These are phyloP conservation scores for Otus sunia DNA, from an alignment of 2,113 vertebrate genomes.

Conservation along the genomic window DNA sequence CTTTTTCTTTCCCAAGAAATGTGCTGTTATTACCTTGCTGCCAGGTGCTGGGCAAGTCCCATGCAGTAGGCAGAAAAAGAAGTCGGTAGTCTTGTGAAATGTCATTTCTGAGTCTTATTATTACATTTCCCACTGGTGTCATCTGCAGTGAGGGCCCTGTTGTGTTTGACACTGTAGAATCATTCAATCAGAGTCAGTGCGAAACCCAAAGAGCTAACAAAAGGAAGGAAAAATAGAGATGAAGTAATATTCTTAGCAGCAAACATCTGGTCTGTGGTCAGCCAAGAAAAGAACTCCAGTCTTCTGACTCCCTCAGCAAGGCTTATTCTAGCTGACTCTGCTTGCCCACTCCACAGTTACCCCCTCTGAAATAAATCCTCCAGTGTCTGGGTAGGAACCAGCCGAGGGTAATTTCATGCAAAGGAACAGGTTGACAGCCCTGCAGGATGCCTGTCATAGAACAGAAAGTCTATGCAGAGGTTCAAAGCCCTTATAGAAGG, in stretches of 20 bases:
- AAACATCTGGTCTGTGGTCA: constrained; percentile 57
- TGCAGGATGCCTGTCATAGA: not conserved
- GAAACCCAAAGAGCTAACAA: constrained; percentile 47
- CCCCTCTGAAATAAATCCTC: not conserved
- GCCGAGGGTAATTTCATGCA: not conserved
- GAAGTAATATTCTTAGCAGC: constrained; percentile 44
- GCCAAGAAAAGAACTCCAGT: constrained; percentile 24
- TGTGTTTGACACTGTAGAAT: constrained; percentile 12
- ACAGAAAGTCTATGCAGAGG: not conserved
- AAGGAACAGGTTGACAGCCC: not conserved
- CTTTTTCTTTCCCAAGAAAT: not conserved
- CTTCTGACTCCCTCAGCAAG: not conserved
- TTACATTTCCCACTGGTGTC: constrained; percentile 3
- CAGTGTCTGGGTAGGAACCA: not conserved
- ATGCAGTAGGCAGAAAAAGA: not conserved
- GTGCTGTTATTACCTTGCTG: not conserved
- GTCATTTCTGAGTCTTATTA: not conserved
- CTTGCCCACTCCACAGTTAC: not conserved
- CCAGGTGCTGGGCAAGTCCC: not conserved
- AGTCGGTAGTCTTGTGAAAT: not conserved
- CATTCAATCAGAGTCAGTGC: constrained; percentile 12
- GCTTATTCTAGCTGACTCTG: constrained; percentile 7
- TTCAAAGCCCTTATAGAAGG: not conserved
- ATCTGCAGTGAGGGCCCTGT: constrained; percentile 12
- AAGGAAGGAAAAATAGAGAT: constrained; percentile 47